phyloP scores from a whole-genome alignment of 2,888 invertebrate species.

The Philaethria dido region DNA sequence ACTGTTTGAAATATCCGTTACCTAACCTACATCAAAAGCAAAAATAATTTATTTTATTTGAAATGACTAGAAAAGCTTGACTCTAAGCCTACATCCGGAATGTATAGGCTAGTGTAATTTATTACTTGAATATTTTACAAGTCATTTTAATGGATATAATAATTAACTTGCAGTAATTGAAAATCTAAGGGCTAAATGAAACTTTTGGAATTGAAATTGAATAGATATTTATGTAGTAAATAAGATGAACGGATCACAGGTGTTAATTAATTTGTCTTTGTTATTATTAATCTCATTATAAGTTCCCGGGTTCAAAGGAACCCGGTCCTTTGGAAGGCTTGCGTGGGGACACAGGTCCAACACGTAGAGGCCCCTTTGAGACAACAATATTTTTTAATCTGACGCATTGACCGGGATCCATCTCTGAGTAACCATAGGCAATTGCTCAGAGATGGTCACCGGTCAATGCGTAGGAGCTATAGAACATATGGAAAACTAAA shows the following conservation, averaged over 20 bases:
- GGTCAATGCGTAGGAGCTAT: no score
- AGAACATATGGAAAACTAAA: no score
- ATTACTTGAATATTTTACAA: constrained; percentile 13
- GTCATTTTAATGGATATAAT: constrained; percentile 19
- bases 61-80: background rate
- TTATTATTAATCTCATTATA: no score
- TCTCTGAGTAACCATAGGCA: no score
- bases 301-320: no score
- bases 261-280: constrained; percentile 6
- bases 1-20: background rate
- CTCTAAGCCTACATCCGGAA: background rate
- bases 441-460: no score
- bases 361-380: no score
- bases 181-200: constrained; percentile 3
- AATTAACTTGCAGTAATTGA: constrained; percentile 12
- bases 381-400: no score
- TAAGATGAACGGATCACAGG: background rate
- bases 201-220: constrained; percentile 5
- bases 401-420: no score
- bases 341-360: no score
- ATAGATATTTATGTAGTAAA: background rate
- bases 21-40: background rate
- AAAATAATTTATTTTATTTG: background rate
- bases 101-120: background rate
- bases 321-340: no score